Evolutionary conservation across 2,888 invertebrate genomes (phyloP).

Genomic region (Ptychoptera contaminata): DNA sequence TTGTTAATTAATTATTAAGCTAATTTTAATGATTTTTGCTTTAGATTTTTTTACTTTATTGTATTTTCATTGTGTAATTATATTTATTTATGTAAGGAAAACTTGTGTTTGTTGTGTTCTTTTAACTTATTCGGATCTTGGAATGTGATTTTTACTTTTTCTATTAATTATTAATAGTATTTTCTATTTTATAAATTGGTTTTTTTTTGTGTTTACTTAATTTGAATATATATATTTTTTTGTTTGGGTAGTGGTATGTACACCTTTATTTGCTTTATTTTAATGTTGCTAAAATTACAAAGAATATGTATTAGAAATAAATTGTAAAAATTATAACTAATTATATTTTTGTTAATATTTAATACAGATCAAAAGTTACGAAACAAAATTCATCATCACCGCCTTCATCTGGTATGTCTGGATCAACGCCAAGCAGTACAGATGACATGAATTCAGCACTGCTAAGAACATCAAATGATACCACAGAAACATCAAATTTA

Average conservation of each 20-base stretch:
- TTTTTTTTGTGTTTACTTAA: too few relatives aligned
- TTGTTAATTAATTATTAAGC: neutral
- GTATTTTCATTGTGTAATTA: neutral
- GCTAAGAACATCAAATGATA: constrained; percentile 35
- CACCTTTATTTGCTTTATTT: too few relatives aligned
- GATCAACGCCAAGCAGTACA: constrained; percentile 40
- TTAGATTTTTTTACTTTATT: neutral
- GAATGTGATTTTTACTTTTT: too few relatives aligned
- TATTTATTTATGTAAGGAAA: neutral
- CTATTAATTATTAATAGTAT: too few relatives aligned
- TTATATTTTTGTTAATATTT: constrained; percentile 2
- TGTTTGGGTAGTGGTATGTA: too few relatives aligned
- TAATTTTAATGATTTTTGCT: neutral
- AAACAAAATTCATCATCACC: constrained; percentile 22
- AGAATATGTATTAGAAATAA: too few relatives aligned
- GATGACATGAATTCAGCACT: constrained; percentile 59
- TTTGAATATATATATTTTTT: too few relatives aligned
- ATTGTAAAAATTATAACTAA: too few relatives aligned
- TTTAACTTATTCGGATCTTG: neutral
- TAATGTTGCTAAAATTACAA: too few relatives aligned
- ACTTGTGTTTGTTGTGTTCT: neutral
- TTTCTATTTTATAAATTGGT: too few relatives aligned
- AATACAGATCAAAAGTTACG: constrained; percentile 24
- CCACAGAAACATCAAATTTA: constrained; percentile 32
- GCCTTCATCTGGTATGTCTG: constrained; percentile 23